Percentiles rank a stretch among this genome's conserved stretches.
Conservation (phyloP, 1,140 invertebrate genomes). For the Tenebrio molitor region DNA sequence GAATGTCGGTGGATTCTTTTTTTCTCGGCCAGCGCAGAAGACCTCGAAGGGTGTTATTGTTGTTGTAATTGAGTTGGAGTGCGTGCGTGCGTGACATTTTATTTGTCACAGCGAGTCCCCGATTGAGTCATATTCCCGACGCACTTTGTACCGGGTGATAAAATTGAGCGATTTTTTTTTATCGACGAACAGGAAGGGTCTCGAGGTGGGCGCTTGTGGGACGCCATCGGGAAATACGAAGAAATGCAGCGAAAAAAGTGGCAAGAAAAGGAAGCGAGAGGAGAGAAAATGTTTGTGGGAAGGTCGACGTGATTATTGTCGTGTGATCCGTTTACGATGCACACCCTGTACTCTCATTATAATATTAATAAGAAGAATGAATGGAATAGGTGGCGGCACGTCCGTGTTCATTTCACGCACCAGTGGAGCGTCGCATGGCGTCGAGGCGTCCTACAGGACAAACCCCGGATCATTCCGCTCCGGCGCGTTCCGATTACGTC, state of each 20-base stretch:
- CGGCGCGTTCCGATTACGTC: slow-evolving; percentile 21
- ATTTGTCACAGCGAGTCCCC: slow-evolving; percentile 22
- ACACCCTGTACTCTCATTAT: slow-evolving; percentile 8
- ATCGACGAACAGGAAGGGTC: no score
- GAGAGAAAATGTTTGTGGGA: no score
- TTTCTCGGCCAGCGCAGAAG: neutral
- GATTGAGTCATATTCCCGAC: slow-evolving; percentile 11
- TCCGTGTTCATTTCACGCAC: slow-evolving; percentile 37
- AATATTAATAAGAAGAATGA: slow-evolving; percentile 12
- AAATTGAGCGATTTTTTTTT: no score
- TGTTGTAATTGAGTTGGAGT: slow-evolving; percentile 10
- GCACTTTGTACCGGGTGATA: no score
- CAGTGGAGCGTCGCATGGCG: slow-evolving; percentile 41
- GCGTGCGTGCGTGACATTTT: slow-evolving; percentile 13
- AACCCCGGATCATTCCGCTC: slow-evolving; percentile 32
- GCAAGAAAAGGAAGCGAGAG: no score
- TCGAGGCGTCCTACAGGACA: slow-evolving; percentile 28
- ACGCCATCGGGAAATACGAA: no score
- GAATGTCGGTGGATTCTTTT: neutral
- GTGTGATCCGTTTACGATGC: no score
- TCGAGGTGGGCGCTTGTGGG: no score
- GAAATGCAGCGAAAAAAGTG: no score
- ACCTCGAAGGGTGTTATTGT: neutral
- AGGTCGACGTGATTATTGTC: no score
- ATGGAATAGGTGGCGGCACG: neutral